These are phyloP conservation scores for Cataglyphis hispanica DNA, from an alignment of 1,140 invertebrate genomes.

Conservation along the genomic window DNA sequence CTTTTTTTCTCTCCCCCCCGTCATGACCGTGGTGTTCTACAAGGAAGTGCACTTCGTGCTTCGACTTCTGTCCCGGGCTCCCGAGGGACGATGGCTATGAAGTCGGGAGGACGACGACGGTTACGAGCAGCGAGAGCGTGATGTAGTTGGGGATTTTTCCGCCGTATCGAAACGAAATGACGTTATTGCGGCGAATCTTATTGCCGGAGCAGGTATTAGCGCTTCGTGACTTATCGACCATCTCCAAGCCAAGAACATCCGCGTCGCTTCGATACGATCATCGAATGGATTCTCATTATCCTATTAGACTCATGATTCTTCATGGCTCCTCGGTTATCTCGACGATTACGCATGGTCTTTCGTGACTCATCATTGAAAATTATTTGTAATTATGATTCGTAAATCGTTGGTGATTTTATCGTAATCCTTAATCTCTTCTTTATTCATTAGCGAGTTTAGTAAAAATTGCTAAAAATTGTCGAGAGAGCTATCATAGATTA, in stretches of 20 bases:
- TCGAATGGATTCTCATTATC: not conserved
- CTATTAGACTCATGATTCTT: not conserved
- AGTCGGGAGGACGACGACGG: not conserved
- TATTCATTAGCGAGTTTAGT: not conserved
- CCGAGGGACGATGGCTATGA: conserved; percentile 59
- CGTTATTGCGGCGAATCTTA: conserved; percentile 54
- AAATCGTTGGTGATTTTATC: not conserved
- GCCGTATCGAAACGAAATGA: conserved; percentile 45
- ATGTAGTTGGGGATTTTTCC: conserved; percentile 44
- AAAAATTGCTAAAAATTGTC: not conserved
- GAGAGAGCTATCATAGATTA: not conserved
- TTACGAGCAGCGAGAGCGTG: conserved; percentile 20
- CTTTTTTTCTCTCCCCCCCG: conserved; percentile 53
- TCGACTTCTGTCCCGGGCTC: conserved; percentile 73
- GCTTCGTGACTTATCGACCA: conserved; percentile 12
- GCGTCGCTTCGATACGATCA: not conserved
- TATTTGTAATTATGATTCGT: conserved; percentile 11
- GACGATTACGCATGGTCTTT: not conserved
- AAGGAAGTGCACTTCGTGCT: conserved; percentile 80
- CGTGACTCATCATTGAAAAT: not conserved
- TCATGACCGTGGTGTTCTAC: conserved; percentile 74
- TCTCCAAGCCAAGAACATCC: not conserved
- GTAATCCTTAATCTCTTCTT: not conserved
- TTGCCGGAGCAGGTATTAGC: conserved; percentile 42
- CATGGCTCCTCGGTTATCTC: not conserved